phyloP scores from a whole-genome alignment of 2,113 vertebrate genomes.

The Sus scrofa region DNA sequence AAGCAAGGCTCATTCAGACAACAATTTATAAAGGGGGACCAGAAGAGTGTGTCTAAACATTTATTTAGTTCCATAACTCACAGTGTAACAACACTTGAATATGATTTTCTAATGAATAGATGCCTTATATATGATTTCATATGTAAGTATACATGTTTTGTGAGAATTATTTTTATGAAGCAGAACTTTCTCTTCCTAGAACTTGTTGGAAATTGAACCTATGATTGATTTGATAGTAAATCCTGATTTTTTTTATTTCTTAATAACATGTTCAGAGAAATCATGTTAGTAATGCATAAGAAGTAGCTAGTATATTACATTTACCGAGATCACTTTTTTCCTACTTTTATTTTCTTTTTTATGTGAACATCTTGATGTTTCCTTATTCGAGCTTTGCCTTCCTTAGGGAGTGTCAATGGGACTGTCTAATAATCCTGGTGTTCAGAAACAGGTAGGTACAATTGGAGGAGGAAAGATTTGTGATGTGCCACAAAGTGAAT shows the following conservation, averaged over 20 bases:
- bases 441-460: not conserved
- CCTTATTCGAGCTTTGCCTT: not conserved
- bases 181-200: not conserved
- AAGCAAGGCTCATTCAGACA: not conserved
- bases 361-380: not conserved
- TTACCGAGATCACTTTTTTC: not conserved
- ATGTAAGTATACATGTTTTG: not conserved
- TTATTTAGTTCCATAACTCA: not conserved
- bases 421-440: not conserved
- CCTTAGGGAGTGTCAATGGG: not conserved
- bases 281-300: not conserved
- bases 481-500: not conserved
- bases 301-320: not conserved
- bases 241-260: not conserved
- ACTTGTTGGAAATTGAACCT: slow-evolving; percentile 23
- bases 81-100: not conserved
- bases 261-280: not conserved
- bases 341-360: slow-evolving; percentile 9
- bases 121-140: not conserved
- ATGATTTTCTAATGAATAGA: not conserved
- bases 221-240: slow-evolving; percentile 14
- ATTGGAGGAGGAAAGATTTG: not conserved
- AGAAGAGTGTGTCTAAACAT: not conserved
- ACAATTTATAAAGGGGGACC: not conserved
- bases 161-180: not conserved